Evolutionary conservation across 1,140 invertebrate genomes (phyloP).

Genomic region (Aphidius ervi): DNA sequence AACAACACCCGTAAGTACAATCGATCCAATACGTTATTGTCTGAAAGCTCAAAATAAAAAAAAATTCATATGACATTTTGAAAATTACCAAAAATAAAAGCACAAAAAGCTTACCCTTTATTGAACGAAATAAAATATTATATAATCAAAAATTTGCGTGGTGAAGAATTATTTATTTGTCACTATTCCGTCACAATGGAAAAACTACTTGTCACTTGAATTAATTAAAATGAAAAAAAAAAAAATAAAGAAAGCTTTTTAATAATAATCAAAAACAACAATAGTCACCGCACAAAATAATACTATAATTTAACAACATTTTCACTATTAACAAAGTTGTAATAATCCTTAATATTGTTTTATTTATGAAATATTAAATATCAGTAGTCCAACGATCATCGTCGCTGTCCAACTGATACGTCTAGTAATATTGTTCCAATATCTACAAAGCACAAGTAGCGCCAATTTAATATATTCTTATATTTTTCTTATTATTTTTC

Average conservation of each 20-base stretch:
- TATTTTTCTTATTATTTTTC: neutral
- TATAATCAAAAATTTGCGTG: neutral
- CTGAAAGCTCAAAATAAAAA: conserved; percentile 5
- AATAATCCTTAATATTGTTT: neutral
- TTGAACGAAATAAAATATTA: neutral
- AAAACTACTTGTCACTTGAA: neutral
- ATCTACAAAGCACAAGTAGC: neutral
- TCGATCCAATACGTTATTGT: conserved; percentile 7
- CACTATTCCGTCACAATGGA: neutral
- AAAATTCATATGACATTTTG: neutral
- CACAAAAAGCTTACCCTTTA: conserved; percentile 2
- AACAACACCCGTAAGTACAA: conserved; percentile 18
- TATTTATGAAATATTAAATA: neutral
- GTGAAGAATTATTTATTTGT: too few relatives aligned
- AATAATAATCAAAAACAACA: neutral
- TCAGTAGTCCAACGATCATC: conserved; percentile 9
- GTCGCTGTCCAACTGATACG: conserved; percentile 14
- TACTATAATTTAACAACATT: neutral
- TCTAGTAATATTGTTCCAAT: neutral
- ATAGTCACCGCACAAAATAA: neutral
- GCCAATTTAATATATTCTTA: conserved; percentile 1
- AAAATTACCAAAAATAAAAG: neutral
- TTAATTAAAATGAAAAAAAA: neutral
- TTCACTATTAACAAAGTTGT: neutral
- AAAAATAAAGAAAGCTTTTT: neutral